phyloP scores from a whole-genome alignment of 2,888 invertebrate species.

The Pyrochroa serraticornis region DNA sequence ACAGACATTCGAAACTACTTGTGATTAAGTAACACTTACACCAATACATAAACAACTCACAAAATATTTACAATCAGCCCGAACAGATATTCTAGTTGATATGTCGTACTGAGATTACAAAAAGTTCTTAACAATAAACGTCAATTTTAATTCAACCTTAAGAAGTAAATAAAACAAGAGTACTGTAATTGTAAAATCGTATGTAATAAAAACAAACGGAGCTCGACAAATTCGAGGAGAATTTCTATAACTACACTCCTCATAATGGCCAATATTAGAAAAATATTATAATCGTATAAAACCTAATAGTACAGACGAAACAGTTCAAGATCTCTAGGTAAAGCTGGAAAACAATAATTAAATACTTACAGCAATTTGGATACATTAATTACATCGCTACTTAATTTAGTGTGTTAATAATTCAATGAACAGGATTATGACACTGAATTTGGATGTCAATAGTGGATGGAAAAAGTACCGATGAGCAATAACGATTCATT shows the following conservation, averaged over 20 bases:
- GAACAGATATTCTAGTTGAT: too few relatives aligned
- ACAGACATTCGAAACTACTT: slow-evolving; percentile 36
- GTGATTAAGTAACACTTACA: slow-evolving; percentile 37
- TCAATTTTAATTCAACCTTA: slow-evolving; percentile 13
- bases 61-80: slow-evolving; percentile 39
- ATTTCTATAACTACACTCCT: slow-evolving; percentile 4
- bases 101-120: too few relatives aligned
- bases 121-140: slow-evolving; percentile 18
- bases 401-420: slow-evolving; percentile 17
- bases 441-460: slow-evolving; percentile 25
- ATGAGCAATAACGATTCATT: slow-evolving; percentile 36
- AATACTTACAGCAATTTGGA: slow-evolving; percentile 18
- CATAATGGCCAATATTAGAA: slow-evolving; percentile 1
- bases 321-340: background rate
- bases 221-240: slow-evolving; percentile 3
- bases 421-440: slow-evolving; percentile 9
- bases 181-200: slow-evolving; percentile 26
- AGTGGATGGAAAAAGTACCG: slow-evolving; percentile 35
- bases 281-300: slow-evolving; percentile 12
- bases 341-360: slow-evolving; percentile 14
- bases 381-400: slow-evolving; percentile 17
- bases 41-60: slow-evolving; percentile 34
- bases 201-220: slow-evolving; percentile 4
- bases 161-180: slow-evolving; percentile 14
- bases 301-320: slow-evolving; percentile 2